These are phyloP conservation scores for Dasyprocta punctata DNA, from an alignment of 2,113 vertebrate genomes.

Conservation along the genomic window DNA sequence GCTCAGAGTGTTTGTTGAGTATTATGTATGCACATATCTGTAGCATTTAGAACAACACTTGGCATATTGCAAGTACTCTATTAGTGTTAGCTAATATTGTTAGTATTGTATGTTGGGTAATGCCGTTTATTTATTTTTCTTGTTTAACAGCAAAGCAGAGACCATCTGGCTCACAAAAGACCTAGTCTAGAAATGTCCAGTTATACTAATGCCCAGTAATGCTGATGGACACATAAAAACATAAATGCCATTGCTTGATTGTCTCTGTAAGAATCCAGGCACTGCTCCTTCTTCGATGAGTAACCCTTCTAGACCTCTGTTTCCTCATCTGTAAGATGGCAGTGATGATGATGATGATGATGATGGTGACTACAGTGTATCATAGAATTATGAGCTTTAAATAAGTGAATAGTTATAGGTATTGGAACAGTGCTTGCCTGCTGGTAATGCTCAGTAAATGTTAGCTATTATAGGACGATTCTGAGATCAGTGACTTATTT, in stretches of 20 bases:
- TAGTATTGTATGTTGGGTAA: neutral
- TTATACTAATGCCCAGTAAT: neutral
- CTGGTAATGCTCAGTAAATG: neutral
- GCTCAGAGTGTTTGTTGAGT: neutral
- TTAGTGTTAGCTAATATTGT: neutral
- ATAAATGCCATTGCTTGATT: neutral
- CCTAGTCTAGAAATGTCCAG: neutral
- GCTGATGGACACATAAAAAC: neutral
- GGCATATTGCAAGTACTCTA: neutral
- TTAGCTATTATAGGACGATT: neutral
- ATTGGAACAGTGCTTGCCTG: neutral
- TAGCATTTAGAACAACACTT: neutral
- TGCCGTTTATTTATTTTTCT: slow-evolving; percentile 16
- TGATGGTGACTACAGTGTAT: neutral
- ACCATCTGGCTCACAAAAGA: neutral
- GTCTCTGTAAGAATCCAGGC: neutral
- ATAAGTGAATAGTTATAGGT: neutral
- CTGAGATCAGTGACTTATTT: neutral
- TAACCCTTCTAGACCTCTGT: neutral
- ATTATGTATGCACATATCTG: neutral
- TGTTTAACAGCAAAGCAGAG: neutral
- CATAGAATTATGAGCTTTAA: neutral
- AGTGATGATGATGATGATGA: too few relatives aligned
- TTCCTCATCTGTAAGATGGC: neutral
- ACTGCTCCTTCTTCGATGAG: neutral